phyloP scores from a whole-genome alignment of 2,888 invertebrate species.

The Electrophaes corylata region DNA sequence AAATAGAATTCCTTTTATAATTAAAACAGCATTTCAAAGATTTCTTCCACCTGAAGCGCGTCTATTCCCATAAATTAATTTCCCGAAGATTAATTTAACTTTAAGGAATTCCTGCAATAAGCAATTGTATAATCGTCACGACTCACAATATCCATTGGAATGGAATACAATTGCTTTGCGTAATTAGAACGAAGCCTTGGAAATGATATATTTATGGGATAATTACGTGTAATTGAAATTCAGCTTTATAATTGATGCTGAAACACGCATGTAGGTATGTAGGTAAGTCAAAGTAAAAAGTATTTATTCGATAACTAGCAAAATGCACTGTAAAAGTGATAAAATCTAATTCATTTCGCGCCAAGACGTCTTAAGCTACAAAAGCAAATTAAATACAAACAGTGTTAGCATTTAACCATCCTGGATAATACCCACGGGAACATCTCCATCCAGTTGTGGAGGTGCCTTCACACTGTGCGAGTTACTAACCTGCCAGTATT shows the following conservation, averaged over 20 bases:
- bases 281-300: too few relatives aligned
- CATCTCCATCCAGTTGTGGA: conserved; percentile 6
- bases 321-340: conserved; percentile 21
- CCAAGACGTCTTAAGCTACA: conserved; percentile 28
- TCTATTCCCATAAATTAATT: conserved; percentile 15
- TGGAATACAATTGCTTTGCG: conserved; percentile 15
- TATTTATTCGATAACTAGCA: too few relatives aligned
- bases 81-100: conserved; percentile 10
- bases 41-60: background rate
- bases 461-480: conserved; percentile 8
- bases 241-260: background rate
- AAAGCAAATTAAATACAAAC: conserved; percentile 39
- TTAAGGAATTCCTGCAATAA: conserved; percentile 21
- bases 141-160: conserved; percentile 26
- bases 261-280: background rate
- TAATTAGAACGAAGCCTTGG: conserved; percentile 12
- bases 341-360: conserved; percentile 19
- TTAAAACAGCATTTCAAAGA: background rate
- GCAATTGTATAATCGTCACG: conserved; percentile 8
- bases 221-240: background rate
- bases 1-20: background rate
- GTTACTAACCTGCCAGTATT: conserved; percentile 1
- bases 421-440: conserved; percentile 25
- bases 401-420: conserved; percentile 33
- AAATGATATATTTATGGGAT: conserved; percentile 11